These are phyloP conservation scores for Dipodomys spectabilis DNA, from an alignment of 2,113 vertebrate genomes.

Conservation along the genomic window DNA sequence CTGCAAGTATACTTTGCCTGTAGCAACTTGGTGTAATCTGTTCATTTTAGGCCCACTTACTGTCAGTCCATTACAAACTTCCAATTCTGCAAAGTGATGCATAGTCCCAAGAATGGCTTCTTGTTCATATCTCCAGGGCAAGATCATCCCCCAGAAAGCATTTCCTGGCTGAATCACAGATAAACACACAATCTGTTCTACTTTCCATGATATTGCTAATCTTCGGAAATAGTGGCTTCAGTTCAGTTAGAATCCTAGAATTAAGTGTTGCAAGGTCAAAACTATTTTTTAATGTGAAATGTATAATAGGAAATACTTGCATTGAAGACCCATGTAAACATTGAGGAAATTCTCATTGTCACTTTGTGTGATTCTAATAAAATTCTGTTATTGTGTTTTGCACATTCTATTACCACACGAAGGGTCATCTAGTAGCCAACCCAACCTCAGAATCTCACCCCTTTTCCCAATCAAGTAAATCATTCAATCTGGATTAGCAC, in stretches of 20 bases:
- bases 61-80: constrained; percentile 34
- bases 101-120: neutral
- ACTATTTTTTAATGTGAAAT: neutral
- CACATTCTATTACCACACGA: neutral
- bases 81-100: constrained; percentile 49
- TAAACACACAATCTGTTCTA: constrained; percentile 11
- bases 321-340: neutral
- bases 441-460: neutral
- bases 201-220: neutral
- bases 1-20: constrained; percentile 61
- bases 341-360: neutral
- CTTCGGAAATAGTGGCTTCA: neutral
- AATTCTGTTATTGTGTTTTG: neutral
- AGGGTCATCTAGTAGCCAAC: fast-evolving
- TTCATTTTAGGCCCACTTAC: constrained; percentile 51
- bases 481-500: neutral
- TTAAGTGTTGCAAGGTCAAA: neutral
- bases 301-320: neutral
- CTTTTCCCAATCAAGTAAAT: neutral
- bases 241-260: neutral
- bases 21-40: constrained; percentile 37
- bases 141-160: neutral
- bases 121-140: constrained; percentile 24
- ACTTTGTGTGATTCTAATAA: neutral
- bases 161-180: neutral